Evolutionary conservation across 2,888 invertebrate species (phyloP).

Genomic region (Cryptophagus acutangulus): DNA sequence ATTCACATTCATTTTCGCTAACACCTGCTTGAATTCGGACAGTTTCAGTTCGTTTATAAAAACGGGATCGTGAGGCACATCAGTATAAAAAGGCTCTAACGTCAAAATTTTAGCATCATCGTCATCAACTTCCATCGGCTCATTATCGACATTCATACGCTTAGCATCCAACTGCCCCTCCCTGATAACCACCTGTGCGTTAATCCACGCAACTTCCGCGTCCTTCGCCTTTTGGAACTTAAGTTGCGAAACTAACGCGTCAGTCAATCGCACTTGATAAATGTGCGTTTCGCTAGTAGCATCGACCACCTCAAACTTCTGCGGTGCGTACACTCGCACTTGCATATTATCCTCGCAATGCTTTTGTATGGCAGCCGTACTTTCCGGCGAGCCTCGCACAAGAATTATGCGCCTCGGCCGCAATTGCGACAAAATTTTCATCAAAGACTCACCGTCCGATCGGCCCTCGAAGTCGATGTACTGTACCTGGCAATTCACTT

Average conservation of each 20-base stretch:
- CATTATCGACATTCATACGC: constrained; percentile 47
- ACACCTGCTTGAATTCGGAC: constrained; percentile 81
- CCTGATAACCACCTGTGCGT: constrained; percentile 66
- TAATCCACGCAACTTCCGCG: constrained; percentile 95
- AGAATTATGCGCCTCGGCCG: constrained; percentile 78
- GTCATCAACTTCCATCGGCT: constrained; percentile 51
- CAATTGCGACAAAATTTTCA: constrained; percentile 75
- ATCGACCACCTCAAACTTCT: constrained; percentile 79
- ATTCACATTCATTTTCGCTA: constrained; percentile 67
- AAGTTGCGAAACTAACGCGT: constrained; percentile 82
- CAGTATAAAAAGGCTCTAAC: constrained; percentile 59
- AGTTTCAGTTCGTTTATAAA: constrained; percentile 91
- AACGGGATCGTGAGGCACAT: constrained; percentile 71
- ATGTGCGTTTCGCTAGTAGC: constrained; percentile 98
- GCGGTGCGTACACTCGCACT: constrained; percentile 77
- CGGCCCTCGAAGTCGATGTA: constrained; percentile 97
- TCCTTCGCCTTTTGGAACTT: constrained; percentile 81
- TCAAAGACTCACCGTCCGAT: constrained; percentile 77
- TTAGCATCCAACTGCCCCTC: constrained; percentile 58
- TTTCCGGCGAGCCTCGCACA: constrained; percentile 66
- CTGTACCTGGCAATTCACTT: constrained; percentile 79
- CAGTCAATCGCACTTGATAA: constrained; percentile 92
- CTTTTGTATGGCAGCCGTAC: constrained; percentile 63
- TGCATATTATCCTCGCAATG: constrained; percentile 64
- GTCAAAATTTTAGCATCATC: constrained; percentile 61